Evolutionary conservation across 2,888 invertebrate species (phyloP), one percentile per base, ranked within the genome.

Genomic region (Nephrotoma guestfalica): DNA sequence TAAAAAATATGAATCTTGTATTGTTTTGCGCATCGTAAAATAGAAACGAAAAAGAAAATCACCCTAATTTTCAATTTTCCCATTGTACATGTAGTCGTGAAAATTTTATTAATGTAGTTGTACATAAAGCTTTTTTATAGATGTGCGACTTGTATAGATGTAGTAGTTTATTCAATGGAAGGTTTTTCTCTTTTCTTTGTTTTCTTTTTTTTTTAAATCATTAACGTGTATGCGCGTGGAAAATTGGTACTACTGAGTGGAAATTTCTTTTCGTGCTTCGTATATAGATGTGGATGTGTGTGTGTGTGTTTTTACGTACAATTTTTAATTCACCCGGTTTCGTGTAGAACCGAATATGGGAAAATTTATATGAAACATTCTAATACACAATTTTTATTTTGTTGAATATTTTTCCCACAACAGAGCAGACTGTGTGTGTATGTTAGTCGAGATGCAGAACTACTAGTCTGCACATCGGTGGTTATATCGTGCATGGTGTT

Each of bases 361-460:
- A 47, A 86, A 86, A 86, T 18, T 30, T 83, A 30, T 30, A 18
- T 83, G 18, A 83, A 83, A 83, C 11, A 6, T 86, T 86, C 13
- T 86, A 42, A 86, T 45, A 45, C 86, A 86, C 84, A 84, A 84
- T 84, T 84, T 84, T 41, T 41, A 84, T 84, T 84, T 42, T 84
- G 41, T 84, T 84, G 51, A 71, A 71, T 71, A 71, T 30, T 6
- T 71, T 71, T 71, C 30, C 71, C 71, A 71, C 71, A 71, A 71
- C 30, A 71, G 30, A 1, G 30, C 30, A 18, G 30, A 71, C 71
- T 71, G 71, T 71, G 71, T 71, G 71, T 84, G 43, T 43, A 42
- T 45, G 47, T 47, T 86, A 86, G 86, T 86, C 86, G 86, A 86
- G 86, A 86, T 86, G 86, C 86, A 86, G 86, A 86, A 47, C 86